Percentiles rank a stretch among this genome's conserved stretches.
Conservation (phyloP, 1,140 invertebrate species). For the Heliconius hewitsoni region DNA sequence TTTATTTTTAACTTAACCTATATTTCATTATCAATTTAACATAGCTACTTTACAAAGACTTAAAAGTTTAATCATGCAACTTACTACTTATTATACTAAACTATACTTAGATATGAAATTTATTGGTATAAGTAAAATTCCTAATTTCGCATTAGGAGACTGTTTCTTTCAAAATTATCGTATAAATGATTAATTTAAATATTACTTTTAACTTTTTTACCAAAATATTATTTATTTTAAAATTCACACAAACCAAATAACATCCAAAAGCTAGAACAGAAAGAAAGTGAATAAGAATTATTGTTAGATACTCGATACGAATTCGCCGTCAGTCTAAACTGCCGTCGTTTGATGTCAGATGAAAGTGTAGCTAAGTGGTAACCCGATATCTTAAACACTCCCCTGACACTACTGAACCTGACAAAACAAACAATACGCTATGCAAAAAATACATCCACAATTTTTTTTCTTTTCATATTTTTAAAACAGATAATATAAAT, state of each 20-base stretch:
- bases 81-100: too few relatives aligned
- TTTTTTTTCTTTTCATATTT: background rate
- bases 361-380: slow-evolving; percentile 57
- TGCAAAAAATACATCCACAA: slow-evolving; percentile 45
- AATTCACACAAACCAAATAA: background rate
- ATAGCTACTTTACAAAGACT: too few relatives aligned
- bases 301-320: slow-evolving; percentile 33
- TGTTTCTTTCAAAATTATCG: too few relatives aligned
- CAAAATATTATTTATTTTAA: background rate
- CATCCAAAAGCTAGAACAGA: too few relatives aligned
- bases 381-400: slow-evolving; percentile 60
- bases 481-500: background rate
- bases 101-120: too few relatives aligned
- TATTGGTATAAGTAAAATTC: too few relatives aligned
- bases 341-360: slow-evolving; percentile 43
- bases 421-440: slow-evolving; percentile 71
- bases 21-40: too few relatives aligned
- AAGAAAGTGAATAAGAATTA: background rate
- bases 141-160: too few relatives aligned
- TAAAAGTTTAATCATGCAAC: too few relatives aligned
- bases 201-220: too few relatives aligned
- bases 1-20: too few relatives aligned
- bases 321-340: slow-evolving; percentile 38
- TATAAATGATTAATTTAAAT: too few relatives aligned
- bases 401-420: slow-evolving; percentile 55